phyloP scores from a whole-genome alignment of 2,888 invertebrate species.

The Melanostoma scalare region DNA sequence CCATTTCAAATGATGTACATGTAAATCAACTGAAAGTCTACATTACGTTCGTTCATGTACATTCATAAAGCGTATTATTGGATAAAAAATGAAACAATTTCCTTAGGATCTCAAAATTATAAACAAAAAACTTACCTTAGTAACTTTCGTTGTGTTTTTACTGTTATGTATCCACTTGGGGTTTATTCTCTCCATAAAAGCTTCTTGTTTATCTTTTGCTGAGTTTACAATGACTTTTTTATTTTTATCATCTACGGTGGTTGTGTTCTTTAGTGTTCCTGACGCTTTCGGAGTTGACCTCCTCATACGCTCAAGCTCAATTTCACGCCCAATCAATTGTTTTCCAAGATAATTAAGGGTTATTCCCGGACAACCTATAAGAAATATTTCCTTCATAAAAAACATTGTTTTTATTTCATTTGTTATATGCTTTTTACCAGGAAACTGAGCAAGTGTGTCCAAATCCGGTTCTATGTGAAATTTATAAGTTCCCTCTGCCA shows the following conservation, averaged over 20 bases:
- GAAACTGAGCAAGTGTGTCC: slow-evolving; percentile 83
- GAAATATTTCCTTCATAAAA: slow-evolving; percentile 2
- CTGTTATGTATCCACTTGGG: slow-evolving; percentile 83
- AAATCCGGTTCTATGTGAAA: slow-evolving; percentile 90
- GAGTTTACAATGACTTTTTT: slow-evolving; percentile 19
- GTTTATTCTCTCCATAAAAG: slow-evolving; percentile 87
- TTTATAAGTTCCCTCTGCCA: slow-evolving; percentile 89
- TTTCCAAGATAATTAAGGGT: slow-evolving; percentile 87
- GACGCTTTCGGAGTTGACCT: slow-evolving; percentile 81
- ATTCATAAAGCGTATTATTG: too few relatives aligned
- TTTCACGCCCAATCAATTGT: slow-evolving; percentile 91
- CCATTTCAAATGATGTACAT: too few relatives aligned
- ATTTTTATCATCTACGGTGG: not conserved
- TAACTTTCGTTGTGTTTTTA: slow-evolving; percentile 1
- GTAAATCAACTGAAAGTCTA: too few relatives aligned
- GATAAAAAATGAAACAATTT: too few relatives aligned
- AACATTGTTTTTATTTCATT: slow-evolving; percentile 49
- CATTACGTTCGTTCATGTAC: too few relatives aligned
- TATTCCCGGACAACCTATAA: slow-evolving; percentile 77
- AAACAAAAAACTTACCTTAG: slow-evolving; percentile 67
- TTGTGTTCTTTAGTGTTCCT: slow-evolving; percentile 8
- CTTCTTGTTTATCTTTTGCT: slow-evolving; percentile 80
- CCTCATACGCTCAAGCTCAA: slow-evolving; percentile 90
- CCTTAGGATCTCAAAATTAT: not conserved
- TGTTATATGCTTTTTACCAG: slow-evolving; percentile 75